Percentiles rank a stretch among this genome's conserved stretches.
phyloP scores from a whole-genome alignment of 2,113 vertebrate species.

The Athene cunicularia region DNA sequence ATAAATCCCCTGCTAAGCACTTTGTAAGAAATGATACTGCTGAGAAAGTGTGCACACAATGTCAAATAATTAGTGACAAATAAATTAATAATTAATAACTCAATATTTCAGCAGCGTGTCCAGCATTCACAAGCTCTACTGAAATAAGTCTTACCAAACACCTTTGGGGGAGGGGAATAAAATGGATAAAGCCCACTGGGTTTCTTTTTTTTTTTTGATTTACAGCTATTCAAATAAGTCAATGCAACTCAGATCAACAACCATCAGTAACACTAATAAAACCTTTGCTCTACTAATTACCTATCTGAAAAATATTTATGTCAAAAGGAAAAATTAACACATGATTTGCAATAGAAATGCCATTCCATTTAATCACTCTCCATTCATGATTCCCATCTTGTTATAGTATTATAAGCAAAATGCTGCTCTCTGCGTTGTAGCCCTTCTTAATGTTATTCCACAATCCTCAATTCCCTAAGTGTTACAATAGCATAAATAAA shows the following conservation, averaged over 20 bases:
- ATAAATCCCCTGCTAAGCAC: conserved; percentile 41
- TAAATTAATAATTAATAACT: conserved; percentile 77
- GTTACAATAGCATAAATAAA: conserved; percentile 61
- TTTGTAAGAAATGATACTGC: conserved; percentile 40
- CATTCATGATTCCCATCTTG: not conserved
- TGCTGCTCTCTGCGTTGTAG: conserved; percentile 4
- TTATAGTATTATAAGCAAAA: conserved; percentile 14
- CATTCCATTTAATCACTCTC: conserved; percentile 25
- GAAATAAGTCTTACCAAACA: conserved; percentile 45
- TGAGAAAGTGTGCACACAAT: conserved; percentile 71
- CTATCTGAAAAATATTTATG: conserved; percentile 48
- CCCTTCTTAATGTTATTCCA: not conserved
- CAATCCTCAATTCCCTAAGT: conserved; percentile 30
- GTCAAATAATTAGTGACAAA: conserved; percentile 73
- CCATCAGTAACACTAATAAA: conserved; percentile 41
- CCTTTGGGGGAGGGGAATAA: conserved; percentile 53
- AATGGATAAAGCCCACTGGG: conserved; percentile 43
- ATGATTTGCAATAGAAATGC: conserved; percentile 49
- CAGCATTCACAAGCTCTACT: conserved; percentile 46
- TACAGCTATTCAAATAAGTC: conserved; percentile 45
- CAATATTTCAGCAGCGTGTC: conserved; percentile 55
- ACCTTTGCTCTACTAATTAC: conserved; percentile 43
- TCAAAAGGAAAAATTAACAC: conserved; percentile 47
- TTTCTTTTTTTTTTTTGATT: conserved; percentile 31
- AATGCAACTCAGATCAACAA: conserved; percentile 32